Evolutionary conservation across 2,888 invertebrate species (phyloP), one percentile per base, ranked within the genome.

Genomic region (Neoscelio sp.): DNA sequence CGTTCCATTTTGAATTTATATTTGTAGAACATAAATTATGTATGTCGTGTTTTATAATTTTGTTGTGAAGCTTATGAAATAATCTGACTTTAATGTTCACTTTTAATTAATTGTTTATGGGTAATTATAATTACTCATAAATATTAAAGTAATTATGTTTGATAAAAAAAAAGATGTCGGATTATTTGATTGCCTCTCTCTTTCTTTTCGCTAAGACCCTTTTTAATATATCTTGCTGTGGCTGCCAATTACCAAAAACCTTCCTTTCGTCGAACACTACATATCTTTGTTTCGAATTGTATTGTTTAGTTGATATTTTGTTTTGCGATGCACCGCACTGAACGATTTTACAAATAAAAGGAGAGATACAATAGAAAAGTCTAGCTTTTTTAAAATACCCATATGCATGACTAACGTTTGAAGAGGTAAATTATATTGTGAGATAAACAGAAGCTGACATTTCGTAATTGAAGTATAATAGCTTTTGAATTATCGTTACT

Each of bases 341-440:
- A 65, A 74, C 13, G 10, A 64, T 38, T 74, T 65, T 74, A 65
- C 44, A 50, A 65, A 74, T 74, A 74, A 74, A 74, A 58, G 38
- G 40, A 12, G 12, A 74, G 23, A 28, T 56, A 44, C 23, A 65
- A 64, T 74, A 65, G 48, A 74, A 38, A 35, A 54, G 73, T 74
- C 56, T 65, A 56, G 64, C 65, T 74, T 74, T 74, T 73, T 71
- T 60, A 56, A 48, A 54, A 42, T 42, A 60, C 71, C 71, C 33
- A 42, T 65, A 28, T 33, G 71, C 71, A 71, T 62, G 71, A 52
- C 71, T 71, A 60, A 71, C 60, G 10, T 10, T 33, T 10, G 33
- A 33, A 33, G 33, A 5, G 10, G 10, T 33, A 33, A 33, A 8
- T 2, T 5, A 33, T 7, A 33, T 5, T n/a, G n/a, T n/a, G n/a